Base-by-base conservation (phyloP, 2,888 invertebrate genomes). In the Macaria liturata region DNA sequence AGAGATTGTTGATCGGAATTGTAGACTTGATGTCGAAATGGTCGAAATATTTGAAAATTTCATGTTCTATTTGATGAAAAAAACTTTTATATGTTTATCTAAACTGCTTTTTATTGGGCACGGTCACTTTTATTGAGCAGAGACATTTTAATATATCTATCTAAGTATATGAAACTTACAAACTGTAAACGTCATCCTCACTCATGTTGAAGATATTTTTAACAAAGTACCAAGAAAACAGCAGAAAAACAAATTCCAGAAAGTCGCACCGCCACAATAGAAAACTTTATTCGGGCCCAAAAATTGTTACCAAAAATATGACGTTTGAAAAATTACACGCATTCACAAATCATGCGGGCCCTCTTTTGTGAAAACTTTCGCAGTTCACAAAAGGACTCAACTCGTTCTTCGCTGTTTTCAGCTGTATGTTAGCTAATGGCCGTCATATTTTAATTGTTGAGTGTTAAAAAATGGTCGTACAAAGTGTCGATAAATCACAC, bases 271-370 rank as follows among this genome's bases (percentile, higher is more conserved):
- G 77, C 53, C 80, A 91, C 88, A 91, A 91, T 86, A 75, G 86
- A 72, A 69, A 91, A 91, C 80, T 91, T 91, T 88, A 82, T 84
- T 83, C 80, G 79, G 80, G 76, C 81, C 83, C 80, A 78, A 83
- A 67, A 84, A 83, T 78, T 81, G 85, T 84, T 83, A 84, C 84
- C 86, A 89, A 90, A 90, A 90, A 90, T 88, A 88, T 91, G 91
- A 91, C 90, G 84, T 89, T 84, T 91, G 90, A 91, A 88, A 91
- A 91, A 91, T 91, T 89, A 91, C 90, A 89, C 90, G 85, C 89
- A 87, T 88, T 88, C 90, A 90, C 87, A 90, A 91, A 90, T 90
- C 89, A 88, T 86, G 81, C 86, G 86, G 84, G 86, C 79, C 83
- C 81, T 83, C 87, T 86, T 89, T 90, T 89, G 86, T 86, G 74